Percentiles rank a stretch among this genome's conserved stretches.
phyloP scores from a whole-genome alignment of 2,797 vertebrate genomes.

The Leontopithecus rosalia region DNA sequence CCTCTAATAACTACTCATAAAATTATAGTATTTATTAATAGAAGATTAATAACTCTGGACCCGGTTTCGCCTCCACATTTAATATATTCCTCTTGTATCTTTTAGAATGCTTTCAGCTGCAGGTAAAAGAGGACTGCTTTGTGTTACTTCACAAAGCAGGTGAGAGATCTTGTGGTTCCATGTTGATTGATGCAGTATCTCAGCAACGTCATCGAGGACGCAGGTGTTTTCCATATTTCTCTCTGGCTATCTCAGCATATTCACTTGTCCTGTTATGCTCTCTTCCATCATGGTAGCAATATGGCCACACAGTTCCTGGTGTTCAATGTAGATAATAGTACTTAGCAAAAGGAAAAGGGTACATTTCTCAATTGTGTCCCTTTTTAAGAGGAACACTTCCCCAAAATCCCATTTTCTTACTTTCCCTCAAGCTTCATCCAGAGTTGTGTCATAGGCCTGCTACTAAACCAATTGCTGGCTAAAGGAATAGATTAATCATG shows the following conservation, averaged over 20 bases:
- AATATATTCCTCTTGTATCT: neutral
- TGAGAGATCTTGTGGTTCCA: neutral
- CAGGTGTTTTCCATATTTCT: neutral
- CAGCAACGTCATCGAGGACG: neutral
- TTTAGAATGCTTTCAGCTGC: conserved; percentile 3
- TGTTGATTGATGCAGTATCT: neutral
- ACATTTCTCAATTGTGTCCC: neutral
- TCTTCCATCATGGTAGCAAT: neutral
- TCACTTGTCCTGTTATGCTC: neutral
- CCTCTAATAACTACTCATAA: neutral
- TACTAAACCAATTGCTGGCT: neutral
- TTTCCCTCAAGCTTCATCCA: neutral
- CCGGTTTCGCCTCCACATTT: neutral
- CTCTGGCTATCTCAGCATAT: neutral
- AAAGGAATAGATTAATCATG: neutral
- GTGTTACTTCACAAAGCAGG: neutral
- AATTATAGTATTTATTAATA: neutral
- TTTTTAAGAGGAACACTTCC: neutral
- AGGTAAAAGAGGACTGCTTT: neutral
- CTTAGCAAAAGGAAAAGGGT: neutral
- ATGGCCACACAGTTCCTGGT: neutral
- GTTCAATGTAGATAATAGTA: neutral
- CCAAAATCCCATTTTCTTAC: neutral
- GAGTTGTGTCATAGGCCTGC: neutral
- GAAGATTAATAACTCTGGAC: neutral